phyloP scores from a whole-genome alignment of 2,888 invertebrate species.

The Hecatera dysodea region DNA sequence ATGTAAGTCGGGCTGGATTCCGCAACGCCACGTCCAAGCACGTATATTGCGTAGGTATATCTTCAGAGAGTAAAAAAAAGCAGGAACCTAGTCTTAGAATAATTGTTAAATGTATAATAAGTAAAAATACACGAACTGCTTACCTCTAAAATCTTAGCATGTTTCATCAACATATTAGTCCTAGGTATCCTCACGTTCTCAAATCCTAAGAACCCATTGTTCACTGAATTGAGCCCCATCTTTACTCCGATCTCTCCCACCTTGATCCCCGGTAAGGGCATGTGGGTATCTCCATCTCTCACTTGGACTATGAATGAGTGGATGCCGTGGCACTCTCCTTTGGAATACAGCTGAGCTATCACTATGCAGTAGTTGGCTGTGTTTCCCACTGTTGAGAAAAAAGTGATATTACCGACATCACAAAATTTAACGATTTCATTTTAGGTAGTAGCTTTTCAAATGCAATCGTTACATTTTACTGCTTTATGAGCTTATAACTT shows the following conservation, averaged over 20 bases:
- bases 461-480: no score
- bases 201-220: slow-evolving; percentile 98
- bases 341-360: slow-evolving; percentile 96
- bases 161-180: slow-evolving; percentile 97
- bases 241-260: slow-evolving; percentile 99
- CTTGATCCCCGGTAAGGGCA: slow-evolving; percentile 96
- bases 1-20: no score
- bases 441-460: no score
- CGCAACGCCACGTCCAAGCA: no score
- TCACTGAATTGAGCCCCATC: slow-evolving; percentile 96
- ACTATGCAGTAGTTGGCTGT: slow-evolving; percentile 98
- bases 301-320: slow-evolving; percentile 98
- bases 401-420: background rate
- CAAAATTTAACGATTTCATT: no score
- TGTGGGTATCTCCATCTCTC: slow-evolving; percentile 96
- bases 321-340: slow-evolving; percentile 95
- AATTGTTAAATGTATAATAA: background rate
- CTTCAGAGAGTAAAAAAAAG: background rate
- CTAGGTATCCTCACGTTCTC: slow-evolving; percentile 96
- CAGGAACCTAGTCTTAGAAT: background rate
- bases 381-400: slow-evolving; percentile 96
- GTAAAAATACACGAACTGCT: slow-evolving; percentile 17
- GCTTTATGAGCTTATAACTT: no score
- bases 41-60: no score
- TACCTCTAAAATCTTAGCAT: slow-evolving; percentile 94